These are phyloP conservation scores for Sebastes diploproa DNA, from an alignment of 2,797 vertebrate species.

Conservation along the genomic window DNA sequence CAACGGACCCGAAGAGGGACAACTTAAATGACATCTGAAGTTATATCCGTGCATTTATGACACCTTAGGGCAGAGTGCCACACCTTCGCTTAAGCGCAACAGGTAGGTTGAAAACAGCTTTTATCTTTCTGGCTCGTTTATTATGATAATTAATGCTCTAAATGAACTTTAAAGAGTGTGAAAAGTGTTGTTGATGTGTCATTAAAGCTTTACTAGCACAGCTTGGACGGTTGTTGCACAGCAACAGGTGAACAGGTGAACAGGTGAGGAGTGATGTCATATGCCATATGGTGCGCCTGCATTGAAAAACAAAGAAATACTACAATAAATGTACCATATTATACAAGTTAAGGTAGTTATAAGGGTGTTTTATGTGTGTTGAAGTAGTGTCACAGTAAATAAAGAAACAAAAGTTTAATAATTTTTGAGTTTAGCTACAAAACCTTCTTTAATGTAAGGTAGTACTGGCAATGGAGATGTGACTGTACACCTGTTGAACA, in stretches of 20 bases:
- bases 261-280: background rate
- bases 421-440: rapidly evolving
- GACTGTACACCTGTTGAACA: constrained; percentile 35
- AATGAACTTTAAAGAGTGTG: background rate
- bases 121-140: background rate
- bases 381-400: background rate
- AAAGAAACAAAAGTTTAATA: background rate
- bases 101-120: constrained; percentile 69
- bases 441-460: background rate
- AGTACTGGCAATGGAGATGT: background rate
- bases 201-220: background rate
- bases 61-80: constrained; percentile 78
- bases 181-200: background rate
- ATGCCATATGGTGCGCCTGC: constrained; percentile 44
- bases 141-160: rapidly evolving
- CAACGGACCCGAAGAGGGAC: constrained; percentile 35
- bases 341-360: background rate
- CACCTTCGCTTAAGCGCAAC: constrained; percentile 79
- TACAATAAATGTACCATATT: too few relatives aligned
- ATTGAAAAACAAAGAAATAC: background rate
- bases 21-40: constrained; percentile 72
- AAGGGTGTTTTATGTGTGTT: rapidly evolving
- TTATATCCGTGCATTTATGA: constrained; percentile 66
- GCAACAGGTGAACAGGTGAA: constrained; percentile 30
- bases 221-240: background rate